Evolutionary conservation across 2,797 vertebrate genomes (phyloP), one percentile per base, ranked within the genome.

Genomic region (Brachyrhaphis roseni): DNA sequence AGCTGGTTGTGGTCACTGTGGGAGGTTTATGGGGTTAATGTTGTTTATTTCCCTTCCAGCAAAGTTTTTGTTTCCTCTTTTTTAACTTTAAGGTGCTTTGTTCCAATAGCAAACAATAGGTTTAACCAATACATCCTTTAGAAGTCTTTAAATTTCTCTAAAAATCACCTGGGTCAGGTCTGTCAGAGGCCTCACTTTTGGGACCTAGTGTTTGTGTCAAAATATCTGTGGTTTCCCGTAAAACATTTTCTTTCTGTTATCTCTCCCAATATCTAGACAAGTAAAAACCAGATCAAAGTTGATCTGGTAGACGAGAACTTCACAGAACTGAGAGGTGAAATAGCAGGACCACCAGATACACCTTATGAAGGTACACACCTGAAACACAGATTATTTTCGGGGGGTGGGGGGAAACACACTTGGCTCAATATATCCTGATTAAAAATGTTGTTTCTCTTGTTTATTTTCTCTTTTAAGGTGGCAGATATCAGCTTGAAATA

Each of bases 271-370:
- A 5, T 8, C 89, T 93, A 99, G 98, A 99, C 98, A 75, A 99
- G 98, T 98, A 99, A 99, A 97, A 99, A 99, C 96, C 98, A 99
- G 95, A 99, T 99, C 88, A 99, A 98, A 96, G 98, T 99, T 94
- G 98, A 99, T 93, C 95, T 99, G 95, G 98, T 99, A 96, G 98
- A 99, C 95, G 98, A 99, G 88, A 99, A 99, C 95, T 99, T 99
- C 96, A 99, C 98, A 94, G 98, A 99, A 95, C 96, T 99, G 94
- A 97, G 97, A 93, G 98, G 98, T 86, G 98, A 99, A 96, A 99
- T 99, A 90, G 98, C 98, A 91, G 98, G 98, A 95, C 98, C 98
- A 90, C 98, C 98, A 87, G 98, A 99, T 86, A 99, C 98, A 89
- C 98, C 98, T 0, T 99, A 99, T 93, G 98, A 99, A 97, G 98